These are phyloP conservation scores for Pantherophis alleghaniensis DNA, from an alignment of 2,797 vertebrate genomes.

Conservation along the genomic window DNA sequence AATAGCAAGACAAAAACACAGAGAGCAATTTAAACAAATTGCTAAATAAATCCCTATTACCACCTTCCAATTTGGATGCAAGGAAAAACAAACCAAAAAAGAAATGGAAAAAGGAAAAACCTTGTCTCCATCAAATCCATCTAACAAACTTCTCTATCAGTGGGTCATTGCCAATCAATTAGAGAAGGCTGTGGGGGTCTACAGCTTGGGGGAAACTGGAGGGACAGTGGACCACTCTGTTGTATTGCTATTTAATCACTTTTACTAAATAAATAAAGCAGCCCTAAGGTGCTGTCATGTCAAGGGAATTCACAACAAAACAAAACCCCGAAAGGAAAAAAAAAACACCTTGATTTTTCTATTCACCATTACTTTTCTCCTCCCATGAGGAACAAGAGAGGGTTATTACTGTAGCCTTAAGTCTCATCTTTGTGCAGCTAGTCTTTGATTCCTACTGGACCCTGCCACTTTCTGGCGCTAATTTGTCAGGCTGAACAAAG, in stretches of 20 bases:
- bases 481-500: conserved; percentile 86
- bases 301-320: conserved; percentile 80
- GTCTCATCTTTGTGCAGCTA: conserved; percentile 83
- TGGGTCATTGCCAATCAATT: conserved; percentile 82
- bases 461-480: conserved; percentile 85
- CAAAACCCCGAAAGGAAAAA: conserved; percentile 18
- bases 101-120: conserved; percentile 34
- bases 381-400: conserved; percentile 74
- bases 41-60: not conserved
- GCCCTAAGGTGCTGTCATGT: conserved; percentile 80
- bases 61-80: not conserved
- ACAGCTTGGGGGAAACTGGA: conserved; percentile 59
- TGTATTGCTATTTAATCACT: conserved; percentile 85
- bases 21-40: conserved; percentile 44
- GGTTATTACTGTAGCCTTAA: conserved; percentile 87
- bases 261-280: conserved; percentile 85
- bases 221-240: conserved; percentile 74
- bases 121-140: conserved; percentile 65
- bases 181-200: conserved; percentile 76
- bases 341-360: conserved; percentile 68
- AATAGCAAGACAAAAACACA: conserved; percentile 29
- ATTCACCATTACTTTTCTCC: conserved; percentile 75
- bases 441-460: conserved; percentile 83
- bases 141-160: conserved; percentile 76
- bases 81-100: conserved; percentile 35